These are phyloP conservation scores for Megaleporinus macrocephalus DNA, from an alignment of 2,113 vertebrate genomes.

Conservation along the genomic window DNA sequence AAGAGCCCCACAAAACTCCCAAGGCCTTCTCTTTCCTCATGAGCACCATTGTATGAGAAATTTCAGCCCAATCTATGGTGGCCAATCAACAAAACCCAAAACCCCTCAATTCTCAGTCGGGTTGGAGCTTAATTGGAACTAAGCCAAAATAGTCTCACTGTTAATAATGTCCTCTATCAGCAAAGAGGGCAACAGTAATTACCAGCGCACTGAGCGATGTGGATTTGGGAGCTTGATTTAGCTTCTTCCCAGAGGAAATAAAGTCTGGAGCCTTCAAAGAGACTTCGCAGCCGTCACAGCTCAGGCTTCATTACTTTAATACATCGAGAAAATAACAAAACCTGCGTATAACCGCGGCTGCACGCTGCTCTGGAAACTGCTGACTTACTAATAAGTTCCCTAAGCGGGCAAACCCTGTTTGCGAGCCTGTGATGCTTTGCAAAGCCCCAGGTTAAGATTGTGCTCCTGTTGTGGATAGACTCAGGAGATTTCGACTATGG, in stretches of 20 bases:
- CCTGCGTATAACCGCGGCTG: neutral
- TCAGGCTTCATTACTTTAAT: constrained; percentile 4
- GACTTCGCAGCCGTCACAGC: constrained; percentile 28
- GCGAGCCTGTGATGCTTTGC: constrained; percentile 83
- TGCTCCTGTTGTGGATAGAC: constrained; percentile 87
- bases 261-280: constrained; percentile 22
- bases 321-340: neutral
- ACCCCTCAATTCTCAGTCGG: constrained; percentile 19
- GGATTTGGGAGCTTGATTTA: constrained; percentile 49
- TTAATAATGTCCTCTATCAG: constrained; percentile 47
- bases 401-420: neutral
- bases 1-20: neutral
- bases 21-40: constrained; percentile 32
- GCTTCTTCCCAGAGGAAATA: constrained; percentile 34
- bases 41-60: neutral
- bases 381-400: neutral
- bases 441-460: constrained; percentile 95
- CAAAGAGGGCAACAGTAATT: constrained; percentile 56
- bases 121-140: constrained; percentile 37
- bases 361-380: neutral
- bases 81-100: neutral
- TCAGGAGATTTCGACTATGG: constrained; percentile 96
- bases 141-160: constrained; percentile 48
- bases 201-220: constrained; percentile 27
- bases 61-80: constrained; percentile 21